Base-by-base conservation (phyloP, 2,888 invertebrate species). In the Ceramica pisi region DNA sequence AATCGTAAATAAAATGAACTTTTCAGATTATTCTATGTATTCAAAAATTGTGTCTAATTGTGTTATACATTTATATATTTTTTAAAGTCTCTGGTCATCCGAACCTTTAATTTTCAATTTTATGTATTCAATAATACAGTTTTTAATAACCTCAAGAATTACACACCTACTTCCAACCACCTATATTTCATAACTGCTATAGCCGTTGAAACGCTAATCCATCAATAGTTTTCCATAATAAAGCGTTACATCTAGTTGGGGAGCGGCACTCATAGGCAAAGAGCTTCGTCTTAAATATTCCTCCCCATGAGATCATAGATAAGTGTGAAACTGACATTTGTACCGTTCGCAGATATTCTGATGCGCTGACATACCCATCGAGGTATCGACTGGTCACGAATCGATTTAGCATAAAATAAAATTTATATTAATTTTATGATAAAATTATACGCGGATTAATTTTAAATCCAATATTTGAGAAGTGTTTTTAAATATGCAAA, bases 301-400 rank as follows among this genome's bases (percentile, higher is more conserved):
- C 84, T 82, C 81, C 82, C 84, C 62, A 73, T 89, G 86, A 89
- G 85, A 87, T 90, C 89, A 89, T 85, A 85, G 87, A 85, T 88
- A 88, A 88, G 82, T 90, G 87, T 81, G 81, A 87, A 78, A 83
- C 89, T 90, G 91, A 87, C 88, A 91, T 91, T 91, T 89, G 82
- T 80, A 66, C 31, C 19, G 73, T 69, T 81, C 71, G 38, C 69
- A 61, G 66, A 68, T 75, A 71, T 57, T 73, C 44, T 60, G 69
- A 74, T 67, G 70, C 67, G 51, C 75, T 83, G 80, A 75, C 80
- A 67, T 71, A 80, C 64, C 31, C 35, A 59, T 48, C 64, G 38
- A 41, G 23, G 62, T 67, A 66, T 65, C 38, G 53, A 65, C 61
- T 38, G 67, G 80, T 80, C 80, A 83, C 80, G 80, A 80, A 83